These are phyloP conservation scores for Dinoponera quadriceps DNA, from an alignment of 1,140 invertebrate species.

Conservation along the genomic window DNA sequence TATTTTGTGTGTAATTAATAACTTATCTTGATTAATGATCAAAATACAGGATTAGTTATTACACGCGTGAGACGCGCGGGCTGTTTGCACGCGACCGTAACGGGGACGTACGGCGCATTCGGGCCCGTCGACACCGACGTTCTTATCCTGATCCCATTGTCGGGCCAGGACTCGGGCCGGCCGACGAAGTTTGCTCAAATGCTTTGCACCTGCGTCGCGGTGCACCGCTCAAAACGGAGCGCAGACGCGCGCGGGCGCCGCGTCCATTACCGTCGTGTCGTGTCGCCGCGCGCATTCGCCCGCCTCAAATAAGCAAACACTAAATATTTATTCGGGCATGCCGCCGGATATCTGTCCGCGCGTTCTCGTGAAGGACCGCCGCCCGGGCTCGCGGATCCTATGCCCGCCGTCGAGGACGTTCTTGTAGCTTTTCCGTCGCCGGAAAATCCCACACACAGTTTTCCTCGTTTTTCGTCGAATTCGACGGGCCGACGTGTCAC, in stretches of 20 bases:
- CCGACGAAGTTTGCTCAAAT: conserved; percentile 50
- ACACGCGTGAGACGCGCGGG: no score
- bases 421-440: not conserved
- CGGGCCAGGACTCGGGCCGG: conserved; percentile 1
- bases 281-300: conserved; percentile 48
- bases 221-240: conserved; percentile 19
- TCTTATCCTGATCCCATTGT: conserved; percentile 46
- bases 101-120: not conserved
- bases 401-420: not conserved
- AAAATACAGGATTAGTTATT: no score
- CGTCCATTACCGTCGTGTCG: conserved; percentile 47
- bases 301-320: conserved; percentile 44
- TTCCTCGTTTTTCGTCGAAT: no score
- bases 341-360: conserved; percentile 35
- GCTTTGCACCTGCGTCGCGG: conserved; percentile 54
- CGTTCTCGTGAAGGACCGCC: conserved; percentile 25
- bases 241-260: conserved; percentile 13
- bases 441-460: not conserved
- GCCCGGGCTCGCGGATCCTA: not conserved
- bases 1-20: no score
- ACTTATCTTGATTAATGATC: no score
- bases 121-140: not conserved
- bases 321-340: conserved; percentile 65
- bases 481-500: no score
- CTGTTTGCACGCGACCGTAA: not conserved